Evolutionary conservation across 2,888 invertebrate genomes (phyloP).

Genomic region (Melanostoma mellinum): DNA sequence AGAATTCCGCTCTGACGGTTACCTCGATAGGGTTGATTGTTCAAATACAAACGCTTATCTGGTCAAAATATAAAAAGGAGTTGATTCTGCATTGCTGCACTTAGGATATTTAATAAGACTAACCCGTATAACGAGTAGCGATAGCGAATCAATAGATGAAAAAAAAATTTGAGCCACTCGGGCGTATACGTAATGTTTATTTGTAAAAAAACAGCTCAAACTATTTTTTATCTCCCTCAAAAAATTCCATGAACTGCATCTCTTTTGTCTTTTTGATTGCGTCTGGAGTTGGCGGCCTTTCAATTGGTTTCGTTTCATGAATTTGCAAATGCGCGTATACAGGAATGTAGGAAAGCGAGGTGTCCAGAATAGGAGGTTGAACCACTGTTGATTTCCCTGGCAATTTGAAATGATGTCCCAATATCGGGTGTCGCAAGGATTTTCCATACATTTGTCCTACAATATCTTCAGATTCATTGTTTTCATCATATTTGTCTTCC

Average conservation of each 20-base stretch:
- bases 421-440: constrained; percentile 83
- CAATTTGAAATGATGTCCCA: constrained; percentile 84
- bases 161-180: not conserved
- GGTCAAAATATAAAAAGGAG: no score
- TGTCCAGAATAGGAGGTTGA: constrained; percentile 84
- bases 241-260: constrained; percentile 77
- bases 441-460: constrained; percentile 82
- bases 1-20: no score
- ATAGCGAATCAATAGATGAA: no score
- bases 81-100: no score
- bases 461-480: constrained; percentile 50
- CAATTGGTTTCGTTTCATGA: constrained; percentile 84
- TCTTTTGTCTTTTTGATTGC: constrained; percentile 81
- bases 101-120: no score
- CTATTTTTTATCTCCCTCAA: constrained; percentile 68
- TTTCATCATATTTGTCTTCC: constrained; percentile 75
- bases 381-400: constrained; percentile 81
- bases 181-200: constrained; percentile 19
- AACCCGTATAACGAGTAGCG: no score
- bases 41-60: no score
- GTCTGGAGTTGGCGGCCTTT: constrained; percentile 84
- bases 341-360: constrained; percentile 86
- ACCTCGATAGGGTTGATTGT: no score
- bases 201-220: constrained; percentile 1
- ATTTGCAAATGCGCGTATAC: constrained; percentile 87